Evolutionary conservation across 2,888 invertebrate species (phyloP), one percentile per base, ranked within the genome.

Genomic region (Macaria liturata): DNA sequence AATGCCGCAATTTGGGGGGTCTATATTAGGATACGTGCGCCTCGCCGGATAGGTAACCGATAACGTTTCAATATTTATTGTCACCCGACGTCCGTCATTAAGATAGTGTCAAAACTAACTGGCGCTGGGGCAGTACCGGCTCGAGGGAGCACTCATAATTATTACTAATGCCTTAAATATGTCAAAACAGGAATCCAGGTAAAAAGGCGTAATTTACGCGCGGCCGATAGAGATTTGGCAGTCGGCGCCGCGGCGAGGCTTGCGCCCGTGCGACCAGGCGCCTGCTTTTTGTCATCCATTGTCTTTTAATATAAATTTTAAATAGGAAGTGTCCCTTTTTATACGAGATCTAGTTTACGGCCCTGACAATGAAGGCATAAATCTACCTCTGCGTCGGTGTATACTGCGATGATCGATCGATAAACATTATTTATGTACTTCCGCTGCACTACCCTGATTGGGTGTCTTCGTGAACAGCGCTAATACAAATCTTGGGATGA

Each of bases 141-240:
- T 74, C 77, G 76, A 76, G 76, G 78, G 78, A 84, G 86, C 88
- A 89, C 88, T 91, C 91, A 91, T 91, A 91, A 91, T 91, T 91
- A 91, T 91, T 91, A 91, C 90, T 90, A 91, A 91, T 91, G 87
- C 91, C 89, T 91, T 91, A 90, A 91, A 91, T 91, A 91, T 91
- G 91, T 91, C 91, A 91, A 91, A 91, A 91, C 91, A 91, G 90
- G 90, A 88, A 91, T 90, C 89, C 91, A 91, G 91, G 91, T 91
- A 91, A 91, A 91, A 91, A 91, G 89, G 87, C 88, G 89, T 91
- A 90, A 91, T 91, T 91, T 91, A 91, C 91, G 91, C 89, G 87
- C 85, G 88, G 77, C 80, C 85, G 91, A 91, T 91, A 91, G 85
- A 89, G 90, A 88, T 91, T 91, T 91, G 91, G 91, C 91, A 91